These are phyloP conservation scores for Oxyruncus cristatus DNA, from an alignment of 2,113 vertebrate genomes.

Conservation along the genomic window DNA sequence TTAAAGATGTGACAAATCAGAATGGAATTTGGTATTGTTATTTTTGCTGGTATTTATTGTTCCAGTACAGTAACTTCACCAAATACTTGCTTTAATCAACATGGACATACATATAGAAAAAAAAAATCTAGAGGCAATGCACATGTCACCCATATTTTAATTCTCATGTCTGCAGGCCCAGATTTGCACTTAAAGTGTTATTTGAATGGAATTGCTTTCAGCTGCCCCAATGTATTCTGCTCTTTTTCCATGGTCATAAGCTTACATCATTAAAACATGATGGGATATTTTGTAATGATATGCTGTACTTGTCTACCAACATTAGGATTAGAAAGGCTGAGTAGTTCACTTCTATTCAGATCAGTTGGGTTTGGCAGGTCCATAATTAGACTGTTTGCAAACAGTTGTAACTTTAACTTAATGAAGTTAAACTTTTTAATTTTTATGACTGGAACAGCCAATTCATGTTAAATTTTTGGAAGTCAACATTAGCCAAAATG, in stretches of 20 bases:
- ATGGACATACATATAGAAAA: fast-evolving
- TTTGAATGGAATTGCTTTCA: neutral
- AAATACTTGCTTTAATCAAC: neutral
- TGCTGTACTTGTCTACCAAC: neutral
- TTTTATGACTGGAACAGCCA: neutral
- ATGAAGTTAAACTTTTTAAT: neutral
- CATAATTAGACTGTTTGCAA: neutral
- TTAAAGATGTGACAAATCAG: neutral
- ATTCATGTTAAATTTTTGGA: neutral
- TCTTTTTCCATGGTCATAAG: neutral
- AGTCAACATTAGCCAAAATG: neutral
- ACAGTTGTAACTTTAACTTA: neutral
- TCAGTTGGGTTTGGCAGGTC: neutral
- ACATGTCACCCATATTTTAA: neutral
- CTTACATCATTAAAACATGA: no score
- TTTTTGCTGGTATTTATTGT: neutral
- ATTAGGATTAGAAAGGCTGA: neutral
- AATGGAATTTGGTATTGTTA: neutral
- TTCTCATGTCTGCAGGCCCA: neutral
- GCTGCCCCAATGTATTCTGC: neutral
- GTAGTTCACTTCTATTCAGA: neutral
- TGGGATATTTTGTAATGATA: neutral
- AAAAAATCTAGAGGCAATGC: neutral
- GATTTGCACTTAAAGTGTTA: neutral
- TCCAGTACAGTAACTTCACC: neutral